Evolutionary conservation across 2,888 invertebrate species (phyloP).

Genomic region (Unio delphinus): DNA sequence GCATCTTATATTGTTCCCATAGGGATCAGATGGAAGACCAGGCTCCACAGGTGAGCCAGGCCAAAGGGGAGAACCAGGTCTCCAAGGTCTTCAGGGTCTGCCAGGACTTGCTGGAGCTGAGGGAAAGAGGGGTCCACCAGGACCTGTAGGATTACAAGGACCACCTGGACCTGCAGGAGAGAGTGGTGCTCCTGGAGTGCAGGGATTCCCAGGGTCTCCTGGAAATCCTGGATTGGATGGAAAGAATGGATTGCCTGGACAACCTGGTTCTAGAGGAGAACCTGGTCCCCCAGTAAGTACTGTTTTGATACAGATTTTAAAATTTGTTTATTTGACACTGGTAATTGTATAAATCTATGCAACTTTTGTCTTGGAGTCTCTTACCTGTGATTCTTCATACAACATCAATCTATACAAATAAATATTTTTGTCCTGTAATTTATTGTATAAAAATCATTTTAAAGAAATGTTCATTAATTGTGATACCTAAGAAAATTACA

Average conservation of each 20-base stretch:
- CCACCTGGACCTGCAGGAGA: slow-evolving; percentile 67
- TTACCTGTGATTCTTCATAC: too few relatives aligned
- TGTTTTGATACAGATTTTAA: too few relatives aligned
- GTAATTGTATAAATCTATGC: too few relatives aligned
- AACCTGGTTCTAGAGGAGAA: neutral
- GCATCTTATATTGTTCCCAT: slow-evolving; percentile 51
- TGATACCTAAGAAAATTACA: too few relatives aligned
- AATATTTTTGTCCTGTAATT: too few relatives aligned
- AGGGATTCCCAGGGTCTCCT: slow-evolving; percentile 44
- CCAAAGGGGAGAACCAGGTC: slow-evolving; percentile 54
- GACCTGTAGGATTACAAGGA: slow-evolving; percentile 73
- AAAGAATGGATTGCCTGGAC: slow-evolving; percentile 7
- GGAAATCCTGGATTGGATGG: slow-evolving; percentile 17
- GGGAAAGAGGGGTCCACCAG: slow-evolving; percentile 75
- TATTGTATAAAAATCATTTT: too few relatives aligned
- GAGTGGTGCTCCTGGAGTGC: slow-evolving; percentile 51
- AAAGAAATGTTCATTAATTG: too few relatives aligned
- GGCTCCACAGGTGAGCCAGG: slow-evolving; percentile 57
- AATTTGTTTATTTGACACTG: too few relatives aligned
- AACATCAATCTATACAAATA: too few relatives aligned
- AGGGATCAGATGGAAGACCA: slow-evolving; percentile 78
- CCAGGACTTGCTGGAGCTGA: slow-evolving; percentile 72
- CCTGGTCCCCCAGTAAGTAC: neutral
- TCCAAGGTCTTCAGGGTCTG: slow-evolving; percentile 46
- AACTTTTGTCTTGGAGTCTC: too few relatives aligned